Evolutionary conservation across 2,888 invertebrate genomes (phyloP), one percentile per base, ranked within the genome.

Genomic region (Pheosia tremula): DNA sequence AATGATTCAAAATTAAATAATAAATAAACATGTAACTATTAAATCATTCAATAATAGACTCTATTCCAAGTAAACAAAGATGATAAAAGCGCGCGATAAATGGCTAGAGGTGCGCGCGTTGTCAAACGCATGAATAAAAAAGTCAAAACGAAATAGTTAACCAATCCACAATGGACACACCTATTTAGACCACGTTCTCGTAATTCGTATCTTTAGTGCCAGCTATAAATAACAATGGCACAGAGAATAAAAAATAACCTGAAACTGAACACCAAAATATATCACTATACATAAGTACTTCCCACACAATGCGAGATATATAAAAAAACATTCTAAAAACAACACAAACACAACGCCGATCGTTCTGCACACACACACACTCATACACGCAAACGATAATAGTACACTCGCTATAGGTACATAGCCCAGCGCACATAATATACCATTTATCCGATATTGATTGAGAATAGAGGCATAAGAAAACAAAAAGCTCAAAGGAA

Each of bases 391-490:
- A 72, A 71, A 72, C 56, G 69, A 57, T 53, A 64, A 58, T 54
- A 64, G 58, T 69, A 72, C 78, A 65, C 78, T 74, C 82, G 65
- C 80, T 68, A 63, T 76, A 24, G 24, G 24, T 24, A 81, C 56
- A 78, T 80, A 79, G 73, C 63, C 66, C 63, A 63, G 65, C 47
- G 61, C 74, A 75, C 71, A 67, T 69, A 75, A 73, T 64, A 69
- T 75, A 74, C 68, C 65, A 64, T 67, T 71, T 72, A 77, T 75
- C 75, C 76, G 74, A 69, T 78, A 82, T 81, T 73, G 85, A 87
- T 85, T 83, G 72, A 78, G 75, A 80, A 58, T 53, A 69, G 11
- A 64, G 60, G 73, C 72, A 62, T 64, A 76, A 39, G 63, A 72
- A 71, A 69, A 67, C 66, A 79, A 78, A 78, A 80, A 77, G 76